Base-by-base conservation (phyloP, 2,797 vertebrate genomes). In the Lemur catta region DNA sequence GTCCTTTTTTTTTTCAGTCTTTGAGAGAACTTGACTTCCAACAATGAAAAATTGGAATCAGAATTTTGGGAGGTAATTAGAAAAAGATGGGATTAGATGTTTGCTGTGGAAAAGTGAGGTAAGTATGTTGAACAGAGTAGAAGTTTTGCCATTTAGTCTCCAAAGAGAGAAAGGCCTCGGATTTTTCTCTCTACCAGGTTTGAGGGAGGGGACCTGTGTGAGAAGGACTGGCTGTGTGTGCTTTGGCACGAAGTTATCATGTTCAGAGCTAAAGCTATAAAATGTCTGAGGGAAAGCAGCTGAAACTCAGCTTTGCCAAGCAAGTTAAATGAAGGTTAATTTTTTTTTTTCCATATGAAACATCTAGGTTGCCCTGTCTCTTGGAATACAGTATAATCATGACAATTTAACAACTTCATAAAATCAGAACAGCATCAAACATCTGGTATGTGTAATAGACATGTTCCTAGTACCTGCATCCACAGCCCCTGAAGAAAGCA, bases 331-430 rank as follows among this genome's bases (percentile, higher is more conserved):
- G 85, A 74, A 26, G 11, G 7, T 61, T 61, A 88, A 63, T 69
- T 85, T 22, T 69, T 65, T 65, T 22, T 41, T 85, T 75, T 79
- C 52, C 41, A 57, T 72, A 41, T 28, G 55, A 91, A 97, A 24
- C 22, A 69, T 93, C 55, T 33, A 86, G 33, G 14, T 94, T 93
- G 26, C 52, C 67, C 52, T 93, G 22, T 67, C 69, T 94, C 87
- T 89, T 84, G 20, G 38, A 95, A 95, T 50, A 78, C 28, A 33
- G 17, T 84, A 81, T 48, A 67, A 87, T 93, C 30, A 2, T 91
- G 81, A 89, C 43, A 91, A 82, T 94, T 87, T 84, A 89, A 92
- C 33, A 89, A 85, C 86, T 96, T 93, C 18, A 59, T 91, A 92
- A 97, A 84, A 92, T 92, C 69, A 86, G 59, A 91, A 92, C 41